A percentile compares a stretch with the other conserved stretches of the same genome.
Evolutionary conservation across 1,140 invertebrate genomes (phyloP).

Genomic region (Lepeophtheirus salmonis): DNA sequence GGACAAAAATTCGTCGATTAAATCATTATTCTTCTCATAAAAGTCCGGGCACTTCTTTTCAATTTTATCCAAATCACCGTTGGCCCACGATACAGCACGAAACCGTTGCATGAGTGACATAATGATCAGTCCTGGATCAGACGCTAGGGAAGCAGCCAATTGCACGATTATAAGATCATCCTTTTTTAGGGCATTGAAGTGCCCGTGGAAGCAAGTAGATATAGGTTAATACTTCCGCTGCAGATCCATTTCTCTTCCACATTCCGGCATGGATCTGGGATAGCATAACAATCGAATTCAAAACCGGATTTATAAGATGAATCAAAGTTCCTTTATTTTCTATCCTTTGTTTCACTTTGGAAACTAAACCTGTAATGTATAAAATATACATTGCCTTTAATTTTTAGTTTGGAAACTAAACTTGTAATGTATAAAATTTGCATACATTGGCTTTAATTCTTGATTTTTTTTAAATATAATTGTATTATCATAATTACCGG

Average conservation of each 20-base stretch:
- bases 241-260: conserved; percentile 95
- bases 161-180: conserved; percentile 3
- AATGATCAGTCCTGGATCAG: conserved; percentile 6
- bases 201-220: conserved; percentile 91
- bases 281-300: background rate
- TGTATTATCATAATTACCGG: background rate
- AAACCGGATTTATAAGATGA: background rate
- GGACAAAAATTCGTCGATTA: conserved; percentile 3
- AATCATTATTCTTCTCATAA: background rate
- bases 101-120: conserved; percentile 1
- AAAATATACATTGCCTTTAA: no score
- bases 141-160: background rate
- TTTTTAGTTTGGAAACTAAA: background rate
- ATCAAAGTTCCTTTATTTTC: background rate
- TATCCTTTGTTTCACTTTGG: background rate
- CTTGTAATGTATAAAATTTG: background rate
- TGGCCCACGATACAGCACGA: conserved; percentile 3
- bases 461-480: no score
- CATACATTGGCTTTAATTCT: no score
- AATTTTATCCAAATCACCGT: background rate
- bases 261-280: conserved; percentile 67
- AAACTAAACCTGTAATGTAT: background rate
- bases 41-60: background rate
- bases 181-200: conserved; percentile 33
- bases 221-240: conserved; percentile 80